Conservation (phyloP, 2,797 vertebrate species). For the Peromyscus eremicus region DNA sequence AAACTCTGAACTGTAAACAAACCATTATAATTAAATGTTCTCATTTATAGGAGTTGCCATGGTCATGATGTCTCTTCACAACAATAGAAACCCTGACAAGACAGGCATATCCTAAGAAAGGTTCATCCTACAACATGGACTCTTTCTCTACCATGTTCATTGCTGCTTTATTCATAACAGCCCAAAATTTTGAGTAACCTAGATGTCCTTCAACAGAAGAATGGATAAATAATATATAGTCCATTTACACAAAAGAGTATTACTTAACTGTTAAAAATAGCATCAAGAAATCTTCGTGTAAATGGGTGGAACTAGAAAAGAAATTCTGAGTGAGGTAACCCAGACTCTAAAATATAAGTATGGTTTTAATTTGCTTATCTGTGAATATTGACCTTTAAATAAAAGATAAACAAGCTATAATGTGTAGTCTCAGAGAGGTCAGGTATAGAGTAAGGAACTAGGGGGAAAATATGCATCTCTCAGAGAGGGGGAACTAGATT, state of each 20-base stretch:
- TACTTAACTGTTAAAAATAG: not conserved
- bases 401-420: not conserved
- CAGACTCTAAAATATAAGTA: not conserved
- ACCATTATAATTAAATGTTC: not conserved
- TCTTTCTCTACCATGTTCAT: not conserved
- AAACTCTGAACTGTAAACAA: not conserved
- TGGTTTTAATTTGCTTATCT: not conserved
- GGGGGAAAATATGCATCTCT: not conserved
- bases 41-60: not conserved
- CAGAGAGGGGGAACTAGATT: not conserved
- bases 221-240: not conserved
- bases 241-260: not conserved
- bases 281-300: not conserved
- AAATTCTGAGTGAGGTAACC: not conserved
- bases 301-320: not conserved
- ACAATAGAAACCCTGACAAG: not conserved
- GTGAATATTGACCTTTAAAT: not conserved
- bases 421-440: not conserved
- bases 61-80: not conserved
- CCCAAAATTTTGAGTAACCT: not conserved
- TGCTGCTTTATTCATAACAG: not conserved
- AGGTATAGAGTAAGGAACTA: not conserved
- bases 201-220: not conserved
- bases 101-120: not conserved
- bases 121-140: not conserved